Conservation (phyloP, 2,113 vertebrate species). For the Gadus chalcogrammus region DNA sequence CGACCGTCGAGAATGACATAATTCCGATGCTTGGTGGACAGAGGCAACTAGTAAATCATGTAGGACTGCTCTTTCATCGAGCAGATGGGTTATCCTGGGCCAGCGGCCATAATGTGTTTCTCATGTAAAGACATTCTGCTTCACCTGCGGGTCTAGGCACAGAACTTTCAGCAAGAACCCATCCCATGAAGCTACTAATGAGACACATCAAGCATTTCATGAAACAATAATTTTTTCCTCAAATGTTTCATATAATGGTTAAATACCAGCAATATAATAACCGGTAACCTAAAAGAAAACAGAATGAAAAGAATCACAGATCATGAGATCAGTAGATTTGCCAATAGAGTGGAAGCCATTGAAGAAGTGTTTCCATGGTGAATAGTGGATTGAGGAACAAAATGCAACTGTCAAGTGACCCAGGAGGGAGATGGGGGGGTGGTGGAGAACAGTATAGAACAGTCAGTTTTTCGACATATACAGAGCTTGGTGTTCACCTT, state of each 20-base stretch:
- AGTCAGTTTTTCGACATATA: too few relatives aligned
- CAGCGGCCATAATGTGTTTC: conserved; percentile 1
- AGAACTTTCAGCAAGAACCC: conserved; percentile 43
- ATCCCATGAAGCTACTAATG: conserved; percentile 31
- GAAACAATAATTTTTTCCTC: too few relatives aligned
- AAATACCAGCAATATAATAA: conserved; percentile 24
- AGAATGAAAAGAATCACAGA: conserved; percentile 23
- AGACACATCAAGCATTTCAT: conserved; percentile 12
- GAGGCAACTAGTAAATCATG: conserved; percentile 51
- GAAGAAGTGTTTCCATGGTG: background rate
- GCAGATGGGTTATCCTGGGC: conserved; percentile 11
- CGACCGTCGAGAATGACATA: conserved; percentile 50
- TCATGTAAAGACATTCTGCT: conserved; percentile 33
- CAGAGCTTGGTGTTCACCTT: too few relatives aligned
- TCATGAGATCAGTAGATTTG: conserved; percentile 20
- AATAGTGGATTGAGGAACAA: too few relatives aligned
- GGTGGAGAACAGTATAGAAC: too few relatives aligned
- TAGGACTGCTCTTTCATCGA: conserved; percentile 47
- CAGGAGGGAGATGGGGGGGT: too few relatives aligned
- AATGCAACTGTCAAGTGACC: too few relatives aligned
- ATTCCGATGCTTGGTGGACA: conserved; percentile 59
- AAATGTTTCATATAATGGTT: background rate
- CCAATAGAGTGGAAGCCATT: conserved; percentile 3
- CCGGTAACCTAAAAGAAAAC: conserved; percentile 3
- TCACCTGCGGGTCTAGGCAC: conserved; percentile 49